phyloP scores from a whole-genome alignment of 2,888 invertebrate genomes.

The Neoaliturus tenellus region DNA sequence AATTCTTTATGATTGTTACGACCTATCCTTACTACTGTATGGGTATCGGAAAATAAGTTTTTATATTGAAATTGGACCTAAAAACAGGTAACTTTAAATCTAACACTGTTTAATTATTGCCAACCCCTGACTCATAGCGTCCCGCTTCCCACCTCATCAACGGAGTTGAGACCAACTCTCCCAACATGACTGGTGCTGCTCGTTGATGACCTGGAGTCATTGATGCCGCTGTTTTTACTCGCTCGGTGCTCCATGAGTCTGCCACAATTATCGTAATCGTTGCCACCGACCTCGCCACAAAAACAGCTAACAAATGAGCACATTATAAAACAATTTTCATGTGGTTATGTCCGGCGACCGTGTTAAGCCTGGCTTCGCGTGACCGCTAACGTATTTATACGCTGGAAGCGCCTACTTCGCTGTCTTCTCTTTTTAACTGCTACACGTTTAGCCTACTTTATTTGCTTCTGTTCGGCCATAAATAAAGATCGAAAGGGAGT shows the following conservation, averaged over 20 bases:
- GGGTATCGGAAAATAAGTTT: too few species aligned
- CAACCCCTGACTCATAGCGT: too few species aligned
- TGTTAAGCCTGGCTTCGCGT: constrained; percentile 35
- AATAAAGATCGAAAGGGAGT: not conserved
- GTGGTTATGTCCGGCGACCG: not conserved
- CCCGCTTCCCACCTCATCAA: not conserved
- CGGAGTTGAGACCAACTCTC: not conserved
- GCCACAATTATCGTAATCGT: not conserved
- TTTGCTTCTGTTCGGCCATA: not conserved
- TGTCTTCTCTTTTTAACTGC: constrained; percentile 1
- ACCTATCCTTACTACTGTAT: too few species aligned
- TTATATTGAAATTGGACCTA: too few species aligned
- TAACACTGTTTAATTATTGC: too few species aligned
- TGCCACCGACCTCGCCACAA: not conserved
- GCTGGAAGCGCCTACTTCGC: not conserved
- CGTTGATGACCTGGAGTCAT: not conserved
- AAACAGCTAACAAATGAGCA: constrained; percentile 23
- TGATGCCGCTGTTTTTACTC: not conserved
- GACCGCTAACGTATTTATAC: not conserved
- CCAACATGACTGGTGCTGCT: not conserved
- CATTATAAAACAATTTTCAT: constrained; percentile 55
- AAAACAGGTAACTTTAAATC: too few species aligned
- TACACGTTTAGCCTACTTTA: not conserved
- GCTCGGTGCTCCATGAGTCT: not conserved
- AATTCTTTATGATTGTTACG: too few species aligned